Evolutionary conservation across 2,888 invertebrate species (phyloP).

Genomic region (Leptinotarsa rubiginosa): DNA sequence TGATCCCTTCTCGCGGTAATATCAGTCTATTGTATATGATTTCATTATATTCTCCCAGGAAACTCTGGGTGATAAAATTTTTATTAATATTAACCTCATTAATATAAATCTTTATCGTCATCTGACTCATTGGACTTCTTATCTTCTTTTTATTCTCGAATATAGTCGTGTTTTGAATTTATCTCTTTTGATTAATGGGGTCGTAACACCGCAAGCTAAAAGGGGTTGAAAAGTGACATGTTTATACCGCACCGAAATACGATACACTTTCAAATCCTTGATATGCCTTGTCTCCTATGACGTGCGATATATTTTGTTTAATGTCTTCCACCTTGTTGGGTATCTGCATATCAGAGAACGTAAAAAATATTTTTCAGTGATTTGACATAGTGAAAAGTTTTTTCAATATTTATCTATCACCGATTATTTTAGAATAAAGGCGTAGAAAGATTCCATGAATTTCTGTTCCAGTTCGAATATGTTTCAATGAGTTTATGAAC

Average conservation of each 20-base stretch:
- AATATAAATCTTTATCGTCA: conserved; percentile 18
- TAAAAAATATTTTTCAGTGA: not conserved
- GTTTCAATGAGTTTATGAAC: too few species aligned
- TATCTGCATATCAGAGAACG: not conserved
- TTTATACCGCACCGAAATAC: conserved; percentile 31
- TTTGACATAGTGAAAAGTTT: not conserved
- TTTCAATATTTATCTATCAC: too few species aligned
- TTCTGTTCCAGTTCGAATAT: too few species aligned
- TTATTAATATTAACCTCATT: conserved; percentile 19
- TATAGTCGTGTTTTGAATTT: conserved; percentile 17
- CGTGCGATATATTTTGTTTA: conserved; percentile 13
- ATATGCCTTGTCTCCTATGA: conserved; percentile 14
- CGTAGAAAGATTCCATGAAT: too few species aligned
- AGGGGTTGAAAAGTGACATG: conserved; percentile 35
- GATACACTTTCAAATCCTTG: conserved; percentile 15
- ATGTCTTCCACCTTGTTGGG: conserved; percentile 10
- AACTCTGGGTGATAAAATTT: conserved; percentile 6
- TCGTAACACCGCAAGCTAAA: conserved; percentile 28
- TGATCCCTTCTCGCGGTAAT: conserved; percentile 9
- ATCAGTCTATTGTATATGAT: conserved; percentile 15
- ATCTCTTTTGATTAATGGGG: conserved; percentile 33
- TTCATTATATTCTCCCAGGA: conserved; percentile 15
- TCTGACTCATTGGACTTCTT: conserved; percentile 2
- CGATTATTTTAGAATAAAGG: too few species aligned
- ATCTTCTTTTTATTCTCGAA: conserved; percentile 8